These are phyloP conservation scores for Drosophila glabriapex DNA, from an alignment of 2,888 invertebrate species.

Conservation along the genomic window DNA sequence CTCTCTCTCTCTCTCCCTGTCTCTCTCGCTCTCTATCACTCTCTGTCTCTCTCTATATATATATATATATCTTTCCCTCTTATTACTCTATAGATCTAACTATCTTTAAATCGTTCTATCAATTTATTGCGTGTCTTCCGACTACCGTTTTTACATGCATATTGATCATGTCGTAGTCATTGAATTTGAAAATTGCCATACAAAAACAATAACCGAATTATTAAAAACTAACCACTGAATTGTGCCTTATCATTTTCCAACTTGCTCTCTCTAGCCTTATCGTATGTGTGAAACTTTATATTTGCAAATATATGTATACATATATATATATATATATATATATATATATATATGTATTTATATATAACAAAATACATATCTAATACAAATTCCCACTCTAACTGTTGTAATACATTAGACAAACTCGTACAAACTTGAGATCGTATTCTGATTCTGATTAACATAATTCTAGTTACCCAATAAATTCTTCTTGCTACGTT, in stretches of 20 bases:
- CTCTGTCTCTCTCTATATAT: not conserved
- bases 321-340: not conserved
- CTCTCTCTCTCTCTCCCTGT: conserved; percentile 8
- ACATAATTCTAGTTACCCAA: conserved; percentile 27
- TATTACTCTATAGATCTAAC: conserved; percentile 12
- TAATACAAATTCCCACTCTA: conserved; percentile 48
- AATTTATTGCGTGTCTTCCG: conserved; percentile 22
- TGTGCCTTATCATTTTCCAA: conserved; percentile 61
- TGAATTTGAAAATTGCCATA: conserved; percentile 54
- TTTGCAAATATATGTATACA: conserved; percentile 17
- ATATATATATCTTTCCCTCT: conserved; percentile 6
- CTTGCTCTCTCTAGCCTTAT: conserved; percentile 59
- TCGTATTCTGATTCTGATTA: conserved; percentile 45
- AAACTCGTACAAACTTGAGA: conserved; percentile 51
- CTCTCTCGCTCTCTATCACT: not conserved
- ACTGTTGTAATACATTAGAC: conserved; percentile 69
- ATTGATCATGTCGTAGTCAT: conserved; percentile 67
- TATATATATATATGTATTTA: conserved; percentile 23
- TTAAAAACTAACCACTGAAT: conserved; percentile 50
- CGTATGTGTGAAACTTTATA: conserved; percentile 68
- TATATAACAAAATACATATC: not conserved
- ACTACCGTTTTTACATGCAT: conserved; percentile 46
- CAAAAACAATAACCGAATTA: conserved; percentile 33
- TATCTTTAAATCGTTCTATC: conserved; percentile 17
- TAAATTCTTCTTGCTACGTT: conserved; percentile 22